These are phyloP conservation scores for Drosophila nasuta DNA, from an alignment of 1,140 invertebrate genomes.

Conservation along the genomic window DNA sequence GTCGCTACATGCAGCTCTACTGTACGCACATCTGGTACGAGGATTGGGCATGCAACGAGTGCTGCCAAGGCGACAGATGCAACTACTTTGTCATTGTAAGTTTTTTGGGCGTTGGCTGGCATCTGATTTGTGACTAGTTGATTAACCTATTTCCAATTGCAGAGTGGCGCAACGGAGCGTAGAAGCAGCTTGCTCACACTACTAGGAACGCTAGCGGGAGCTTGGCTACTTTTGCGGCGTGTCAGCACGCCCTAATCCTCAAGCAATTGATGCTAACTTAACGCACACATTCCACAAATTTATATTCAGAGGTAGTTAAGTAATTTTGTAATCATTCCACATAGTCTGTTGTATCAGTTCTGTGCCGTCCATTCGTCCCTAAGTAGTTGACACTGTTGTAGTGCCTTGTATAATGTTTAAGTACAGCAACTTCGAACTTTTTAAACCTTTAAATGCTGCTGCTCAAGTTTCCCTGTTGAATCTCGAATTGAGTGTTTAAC, in stretches of 20 bases:
- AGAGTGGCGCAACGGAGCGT: constrained; percentile 52
- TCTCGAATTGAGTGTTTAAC: too few species aligned
- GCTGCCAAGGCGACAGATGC: constrained; percentile 97
- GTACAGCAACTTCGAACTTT: not conserved
- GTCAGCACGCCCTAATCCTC: constrained; percentile 23
- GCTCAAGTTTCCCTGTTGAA: not conserved
- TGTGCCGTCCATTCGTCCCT: constrained; percentile 43
- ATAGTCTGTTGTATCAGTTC: constrained; percentile 44
- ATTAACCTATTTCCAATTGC: constrained; percentile 12
- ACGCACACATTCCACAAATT: constrained; percentile 25
- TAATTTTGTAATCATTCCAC: constrained; percentile 20
- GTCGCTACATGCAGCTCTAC: constrained; percentile 88
- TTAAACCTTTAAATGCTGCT: not conserved
- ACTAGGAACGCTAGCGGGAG: constrained; percentile 13
- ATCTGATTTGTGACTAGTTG: not conserved
- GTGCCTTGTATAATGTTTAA: constrained; percentile 51
- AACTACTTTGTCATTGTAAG: constrained; percentile 99
- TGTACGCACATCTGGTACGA: constrained; percentile 99
- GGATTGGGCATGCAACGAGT: constrained; percentile 99
- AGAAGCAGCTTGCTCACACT: constrained; percentile 15
- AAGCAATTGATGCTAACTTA: constrained; percentile 1
- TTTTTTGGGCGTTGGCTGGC: constrained; percentile 56
- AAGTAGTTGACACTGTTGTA: constrained; percentile 35
- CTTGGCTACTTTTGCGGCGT: constrained; percentile 25
- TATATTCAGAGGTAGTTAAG: constrained; percentile 24